Evolutionary conservation across 2,888 invertebrate genomes (phyloP), one percentile per base, ranked within the genome.

Genomic region (Patella ulyssiponensis): DNA sequence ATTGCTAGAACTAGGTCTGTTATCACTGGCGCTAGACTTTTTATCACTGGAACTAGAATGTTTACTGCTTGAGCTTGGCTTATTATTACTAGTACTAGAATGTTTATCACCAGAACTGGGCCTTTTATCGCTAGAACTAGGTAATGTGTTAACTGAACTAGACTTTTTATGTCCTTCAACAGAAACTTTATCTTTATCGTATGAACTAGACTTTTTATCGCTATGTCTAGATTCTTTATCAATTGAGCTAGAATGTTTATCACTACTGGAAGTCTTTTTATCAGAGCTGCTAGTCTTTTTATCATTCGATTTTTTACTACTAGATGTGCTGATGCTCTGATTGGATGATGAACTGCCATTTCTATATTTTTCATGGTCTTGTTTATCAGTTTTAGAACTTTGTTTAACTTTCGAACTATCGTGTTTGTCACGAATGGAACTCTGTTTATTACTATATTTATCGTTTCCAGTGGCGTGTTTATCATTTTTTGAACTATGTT

Each of bases 191-290:
- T 44, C 51, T 33, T 69, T 44, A 44, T 44, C 44, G 7, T 44
- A 44, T 44, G 44, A 44, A 20, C 14, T 64, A 11, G 51, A 44
- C 71, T 54, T 75, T 20, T 4, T 44, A 33, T 70, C 75, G 53
- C 75, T 70, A 75, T 70, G 69, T 20, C 53, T 70, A 7, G 70
- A 69, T 27, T 75, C 69, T 14, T 75, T 75, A 17, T 15, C 52
- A 9, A 12, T 69, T 5, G n/a, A 17, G 5, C n/a, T 74, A 17
- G 23, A 23, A 44, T 74, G n/a, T 12, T 58, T 51, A 23, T 23
- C 52, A 74, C 17, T 56, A 3, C 11, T 1, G 3, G 44, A 1
- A 44, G 44, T 44, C 44, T 44, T 44, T 44, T 44, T 33, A 33
- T 33, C 33, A 33, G 33, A 33, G 33, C 4, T 33, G 33, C 33